Evolutionary conservation across 2,797 vertebrate genomes (phyloP).

Genomic region (Apogon hyalosoma): DNA sequence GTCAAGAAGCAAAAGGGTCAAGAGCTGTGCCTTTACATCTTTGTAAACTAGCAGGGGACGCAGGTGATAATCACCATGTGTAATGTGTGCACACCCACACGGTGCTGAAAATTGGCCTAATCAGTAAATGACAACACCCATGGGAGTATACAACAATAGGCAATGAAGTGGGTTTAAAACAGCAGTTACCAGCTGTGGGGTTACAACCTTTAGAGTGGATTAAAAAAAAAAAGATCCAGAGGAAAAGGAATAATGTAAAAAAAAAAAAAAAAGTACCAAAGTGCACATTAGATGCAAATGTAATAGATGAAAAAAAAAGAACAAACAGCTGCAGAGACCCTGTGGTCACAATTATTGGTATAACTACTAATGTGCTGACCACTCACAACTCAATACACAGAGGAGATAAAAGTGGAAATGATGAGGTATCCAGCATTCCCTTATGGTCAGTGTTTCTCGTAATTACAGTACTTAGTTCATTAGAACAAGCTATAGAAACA

Average conservation of each 20-base stretch:
- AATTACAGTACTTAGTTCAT: slow-evolving; percentile 57
- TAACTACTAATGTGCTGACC: slow-evolving; percentile 28
- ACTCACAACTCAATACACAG: slow-evolving; percentile 20
- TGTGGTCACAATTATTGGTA: slow-evolving; percentile 7
- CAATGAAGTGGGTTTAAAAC: background rate
- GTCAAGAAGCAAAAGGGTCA: background rate
- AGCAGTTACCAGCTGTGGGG: background rate
- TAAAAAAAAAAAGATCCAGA: background rate
- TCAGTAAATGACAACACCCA: slow-evolving; percentile 24
- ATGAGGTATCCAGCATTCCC: slow-evolving; percentile 19
- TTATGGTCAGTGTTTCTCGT: slow-evolving; percentile 21
- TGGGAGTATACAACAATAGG: background rate
- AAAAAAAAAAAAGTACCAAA: background rate
- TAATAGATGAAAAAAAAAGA: background rate
- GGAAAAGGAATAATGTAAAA: background rate
- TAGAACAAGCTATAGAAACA: slow-evolving; percentile 31
- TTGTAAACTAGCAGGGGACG: background rate
- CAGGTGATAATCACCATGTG: background rate
- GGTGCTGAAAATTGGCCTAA: slow-evolving; percentile 1
- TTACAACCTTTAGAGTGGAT: background rate
- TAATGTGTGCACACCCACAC: background rate
- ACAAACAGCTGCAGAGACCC: slow-evolving; percentile 6
- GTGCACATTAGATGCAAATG: no score
- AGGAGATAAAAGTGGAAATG: slow-evolving; percentile 8
- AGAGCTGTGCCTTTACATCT: slow-evolving; percentile 16